Evolutionary conservation across 2,113 vertebrate species (phyloP).

Genomic region (Hypomesus transpacificus): DNA sequence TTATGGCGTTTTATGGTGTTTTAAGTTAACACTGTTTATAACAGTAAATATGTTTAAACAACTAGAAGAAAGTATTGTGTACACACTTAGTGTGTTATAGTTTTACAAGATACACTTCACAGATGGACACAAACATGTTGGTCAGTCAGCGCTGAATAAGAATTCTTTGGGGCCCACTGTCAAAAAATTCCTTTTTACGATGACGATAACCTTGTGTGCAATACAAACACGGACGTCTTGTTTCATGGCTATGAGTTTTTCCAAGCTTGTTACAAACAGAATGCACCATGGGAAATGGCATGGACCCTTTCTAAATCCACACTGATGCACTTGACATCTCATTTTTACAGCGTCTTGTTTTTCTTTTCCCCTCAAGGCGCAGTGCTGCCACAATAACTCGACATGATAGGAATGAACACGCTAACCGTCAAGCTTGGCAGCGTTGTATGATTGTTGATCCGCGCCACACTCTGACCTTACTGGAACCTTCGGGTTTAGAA

Average conservation of each 20-base stretch:
- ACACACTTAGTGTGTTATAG: too few species aligned
- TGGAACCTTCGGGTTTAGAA: not conserved
- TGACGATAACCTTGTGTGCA: too few species aligned
- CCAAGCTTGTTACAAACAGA: slow-evolving; percentile 7
- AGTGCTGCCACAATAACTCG: too few species aligned
- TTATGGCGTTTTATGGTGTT: too few species aligned
- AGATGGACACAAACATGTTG: too few species aligned
- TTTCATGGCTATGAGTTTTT: not conserved
- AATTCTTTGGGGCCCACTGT: too few species aligned
- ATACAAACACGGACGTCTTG: not conserved
- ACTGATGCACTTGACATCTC: slow-evolving; percentile 33
- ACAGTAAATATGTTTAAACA: too few species aligned
- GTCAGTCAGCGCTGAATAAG: too few species aligned
- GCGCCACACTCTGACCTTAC: not conserved
- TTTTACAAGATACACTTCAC: too few species aligned
- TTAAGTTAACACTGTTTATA: too few species aligned
- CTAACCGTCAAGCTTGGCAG: not conserved
- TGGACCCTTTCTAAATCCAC: slow-evolving; percentile 19
- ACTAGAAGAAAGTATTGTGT: too few species aligned
- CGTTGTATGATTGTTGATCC: slow-evolving; percentile 5
- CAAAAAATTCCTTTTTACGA: too few species aligned
- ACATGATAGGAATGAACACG: not conserved
- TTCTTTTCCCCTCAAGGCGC: slow-evolving; percentile 36
- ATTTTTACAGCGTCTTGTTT: slow-evolving; percentile 30
- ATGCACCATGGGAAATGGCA: slow-evolving; percentile 35